Conservation (phyloP, 2,797 vertebrate species). For the Gymnothorax reevesii region DNA sequence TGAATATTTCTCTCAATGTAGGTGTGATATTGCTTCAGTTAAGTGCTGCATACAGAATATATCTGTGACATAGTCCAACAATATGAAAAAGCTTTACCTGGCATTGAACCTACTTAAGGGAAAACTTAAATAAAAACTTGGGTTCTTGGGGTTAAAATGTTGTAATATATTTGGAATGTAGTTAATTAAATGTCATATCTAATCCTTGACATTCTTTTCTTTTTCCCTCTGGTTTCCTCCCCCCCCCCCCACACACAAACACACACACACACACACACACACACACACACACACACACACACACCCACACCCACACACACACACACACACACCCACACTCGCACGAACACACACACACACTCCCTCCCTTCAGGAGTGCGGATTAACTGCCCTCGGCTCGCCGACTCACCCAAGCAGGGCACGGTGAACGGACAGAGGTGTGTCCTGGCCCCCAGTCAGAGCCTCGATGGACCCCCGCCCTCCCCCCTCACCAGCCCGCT, state of each 20-base stretch:
- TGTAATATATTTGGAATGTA: not conserved
- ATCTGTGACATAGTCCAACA: too few species aligned
- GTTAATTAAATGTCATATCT: not conserved
- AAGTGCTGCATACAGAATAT: too few species aligned
- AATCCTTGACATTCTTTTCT: not conserved
- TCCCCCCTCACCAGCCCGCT: constrained; percentile 91
- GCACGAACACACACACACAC: not conserved
- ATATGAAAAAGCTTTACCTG: too few species aligned
- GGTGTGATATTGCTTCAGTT: too few species aligned
- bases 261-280: not conserved
- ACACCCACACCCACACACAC: not conserved
- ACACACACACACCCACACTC: not conserved
- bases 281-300: not conserved
- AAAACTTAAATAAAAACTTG: too few species aligned
- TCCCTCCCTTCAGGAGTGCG: constrained; percentile 70
- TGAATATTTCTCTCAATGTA: too few species aligned
- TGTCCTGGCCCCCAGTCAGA: constrained; percentile 81
- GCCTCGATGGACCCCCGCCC: constrained; percentile 83
- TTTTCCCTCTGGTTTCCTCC: constrained; percentile 11
- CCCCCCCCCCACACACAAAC: not conserved
- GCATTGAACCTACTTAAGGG: too few species aligned
- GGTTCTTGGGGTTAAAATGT: not conserved
- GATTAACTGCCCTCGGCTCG: constrained; percentile 84
- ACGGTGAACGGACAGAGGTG: constrained; percentile 78
- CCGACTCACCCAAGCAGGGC: constrained; percentile 81